Percentiles rank a stretch among this genome's conserved stretches.
These are phyloP conservation scores for Grantiella picta DNA, from an alignment of 2,113 vertebrate genomes.

Conservation along the genomic window DNA sequence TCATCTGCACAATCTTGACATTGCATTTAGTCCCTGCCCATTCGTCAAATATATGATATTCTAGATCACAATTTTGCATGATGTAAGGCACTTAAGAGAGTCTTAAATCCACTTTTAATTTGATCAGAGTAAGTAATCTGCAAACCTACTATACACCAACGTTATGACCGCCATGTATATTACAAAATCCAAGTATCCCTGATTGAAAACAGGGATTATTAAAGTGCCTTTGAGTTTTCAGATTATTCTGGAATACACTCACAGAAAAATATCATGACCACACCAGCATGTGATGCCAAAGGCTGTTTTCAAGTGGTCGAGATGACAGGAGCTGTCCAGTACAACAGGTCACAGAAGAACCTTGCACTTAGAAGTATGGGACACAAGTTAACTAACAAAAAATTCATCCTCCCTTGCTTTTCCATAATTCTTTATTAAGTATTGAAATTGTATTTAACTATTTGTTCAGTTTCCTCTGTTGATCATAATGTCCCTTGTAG, in stretches of 20 bases:
- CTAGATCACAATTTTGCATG: background rate
- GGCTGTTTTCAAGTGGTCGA: background rate
- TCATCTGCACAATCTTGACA: background rate
- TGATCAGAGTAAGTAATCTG: background rate
- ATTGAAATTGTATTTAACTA: background rate
- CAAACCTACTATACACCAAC: background rate
- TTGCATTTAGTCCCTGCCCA: background rate
- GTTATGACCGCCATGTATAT: background rate
- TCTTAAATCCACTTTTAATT: background rate
- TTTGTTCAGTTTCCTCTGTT: background rate
- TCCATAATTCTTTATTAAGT: background rate
- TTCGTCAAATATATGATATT: background rate
- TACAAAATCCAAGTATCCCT: background rate
- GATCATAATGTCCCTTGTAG: background rate
- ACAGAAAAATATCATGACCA: background rate
- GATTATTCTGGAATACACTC: background rate
- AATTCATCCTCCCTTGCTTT: background rate
- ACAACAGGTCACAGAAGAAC: background rate
- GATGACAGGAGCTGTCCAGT: background rate
- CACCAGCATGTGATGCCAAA: background rate
- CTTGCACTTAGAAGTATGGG: background rate
- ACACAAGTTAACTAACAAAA: background rate
- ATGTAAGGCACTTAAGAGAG: background rate
- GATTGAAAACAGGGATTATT: background rate
- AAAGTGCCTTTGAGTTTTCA: background rate